Conservation (phyloP, 2,797 vertebrate species). For the Choloepus didactylus region DNA sequence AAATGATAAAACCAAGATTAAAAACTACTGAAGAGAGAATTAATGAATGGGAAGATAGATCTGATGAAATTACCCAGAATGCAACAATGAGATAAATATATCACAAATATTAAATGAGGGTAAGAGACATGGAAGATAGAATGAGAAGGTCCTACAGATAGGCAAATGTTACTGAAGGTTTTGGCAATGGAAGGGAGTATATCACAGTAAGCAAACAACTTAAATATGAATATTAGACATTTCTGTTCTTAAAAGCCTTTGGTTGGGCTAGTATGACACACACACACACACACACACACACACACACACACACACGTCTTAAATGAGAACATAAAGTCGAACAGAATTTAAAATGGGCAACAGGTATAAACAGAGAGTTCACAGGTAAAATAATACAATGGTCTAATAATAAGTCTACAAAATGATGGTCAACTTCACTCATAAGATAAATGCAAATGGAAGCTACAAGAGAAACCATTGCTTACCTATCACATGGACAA, state of each 20-base stretch:
- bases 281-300: no score
- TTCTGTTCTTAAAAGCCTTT: not conserved
- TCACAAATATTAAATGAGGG: not conserved
- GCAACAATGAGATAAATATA: not conserved
- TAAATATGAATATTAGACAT: not conserved
- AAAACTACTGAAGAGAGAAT: not conserved
- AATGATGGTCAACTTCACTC: not conserved
- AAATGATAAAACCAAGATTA: conserved; percentile 10
- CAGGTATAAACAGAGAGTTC: not conserved
- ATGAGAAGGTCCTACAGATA: not conserved
- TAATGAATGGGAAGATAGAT: not conserved
- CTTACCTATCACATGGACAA: not conserved
- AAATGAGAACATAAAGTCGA: not conserved
- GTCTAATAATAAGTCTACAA: not conserved
- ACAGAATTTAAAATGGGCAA: not conserved
- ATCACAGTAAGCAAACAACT: not conserved
- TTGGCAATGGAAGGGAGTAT: not conserved
- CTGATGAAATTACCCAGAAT: not conserved
- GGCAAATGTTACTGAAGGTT: not conserved
- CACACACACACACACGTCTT: not conserved
- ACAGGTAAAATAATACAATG: not conserved
- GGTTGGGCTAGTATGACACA: not conserved
- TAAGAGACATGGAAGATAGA: not conserved
- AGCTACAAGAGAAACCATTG: not conserved
- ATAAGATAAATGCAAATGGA: not conserved